These are phyloP conservation scores for Pterostichus niger DNA, from an alignment of 2,888 invertebrate genomes.

Conservation along the genomic window DNA sequence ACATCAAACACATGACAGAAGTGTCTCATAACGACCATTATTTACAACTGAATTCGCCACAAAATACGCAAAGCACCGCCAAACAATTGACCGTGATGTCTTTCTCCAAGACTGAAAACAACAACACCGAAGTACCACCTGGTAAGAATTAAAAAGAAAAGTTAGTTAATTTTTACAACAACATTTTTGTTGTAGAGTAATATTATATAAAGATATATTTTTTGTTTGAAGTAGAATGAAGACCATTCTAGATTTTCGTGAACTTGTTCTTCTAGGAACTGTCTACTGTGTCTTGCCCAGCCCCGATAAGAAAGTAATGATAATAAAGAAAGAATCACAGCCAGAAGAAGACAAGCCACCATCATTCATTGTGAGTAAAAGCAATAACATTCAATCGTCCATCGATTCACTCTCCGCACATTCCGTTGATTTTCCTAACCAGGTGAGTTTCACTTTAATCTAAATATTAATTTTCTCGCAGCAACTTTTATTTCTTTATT, in stretches of 20 bases:
- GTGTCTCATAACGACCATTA: slow-evolving; percentile 36
- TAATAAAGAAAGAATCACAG: slow-evolving; percentile 82
- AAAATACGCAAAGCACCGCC: slow-evolving; percentile 38
- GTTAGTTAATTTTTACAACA: slow-evolving; percentile 29
- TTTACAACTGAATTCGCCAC: slow-evolving; percentile 53
- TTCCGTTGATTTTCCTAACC: slow-evolving; percentile 44
- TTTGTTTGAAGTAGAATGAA: slow-evolving; percentile 52
- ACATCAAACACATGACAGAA: slow-evolving; percentile 57
- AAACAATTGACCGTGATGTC: slow-evolving; percentile 65
- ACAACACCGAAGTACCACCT: slow-evolving; percentile 55
- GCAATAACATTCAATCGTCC: slow-evolving; percentile 42
- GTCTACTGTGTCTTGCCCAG: slow-evolving; percentile 76
- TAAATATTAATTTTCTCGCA: slow-evolving; percentile 61
- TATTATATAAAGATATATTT: slow-evolving; percentile 50
- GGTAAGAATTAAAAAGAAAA: slow-evolving; percentile 46
- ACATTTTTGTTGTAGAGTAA: slow-evolving; percentile 51
- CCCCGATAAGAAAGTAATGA: slow-evolving; percentile 81
- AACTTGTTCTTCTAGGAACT: slow-evolving; percentile 68
- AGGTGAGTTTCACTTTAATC: slow-evolving; percentile 58
- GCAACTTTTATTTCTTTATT: slow-evolving; percentile 63
- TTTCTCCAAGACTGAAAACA: slow-evolving; percentile 63
- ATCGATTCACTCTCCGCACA: slow-evolving; percentile 42
- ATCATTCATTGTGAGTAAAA: slow-evolving; percentile 72
- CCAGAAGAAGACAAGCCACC: slow-evolving; percentile 75
- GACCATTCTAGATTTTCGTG: slow-evolving; percentile 49